Evolutionary conservation across 2,113 vertebrate species (phyloP).

Genomic region (Myotis brandtii): DNA sequence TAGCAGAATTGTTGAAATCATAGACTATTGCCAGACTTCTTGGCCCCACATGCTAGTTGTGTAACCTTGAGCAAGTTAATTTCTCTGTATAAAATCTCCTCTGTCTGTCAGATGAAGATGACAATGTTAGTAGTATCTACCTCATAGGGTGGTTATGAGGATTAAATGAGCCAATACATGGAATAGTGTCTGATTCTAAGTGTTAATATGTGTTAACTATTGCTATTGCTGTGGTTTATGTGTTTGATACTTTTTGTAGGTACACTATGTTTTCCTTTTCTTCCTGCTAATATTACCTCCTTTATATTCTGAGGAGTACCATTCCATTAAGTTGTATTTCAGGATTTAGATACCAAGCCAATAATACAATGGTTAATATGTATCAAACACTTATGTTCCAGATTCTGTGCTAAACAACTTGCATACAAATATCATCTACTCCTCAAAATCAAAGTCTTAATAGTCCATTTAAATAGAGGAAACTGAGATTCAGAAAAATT

Average conservation of each 20-base stretch:
- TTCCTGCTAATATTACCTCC: neutral
- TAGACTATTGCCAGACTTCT: neutral
- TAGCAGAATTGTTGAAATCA: neutral
- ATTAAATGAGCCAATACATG: neutral
- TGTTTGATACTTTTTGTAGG: neutral
- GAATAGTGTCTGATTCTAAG: neutral
- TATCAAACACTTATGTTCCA: neutral
- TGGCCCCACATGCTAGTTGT: neutral
- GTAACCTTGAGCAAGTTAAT: neutral
- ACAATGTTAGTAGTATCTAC: neutral
- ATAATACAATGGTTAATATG: neutral
- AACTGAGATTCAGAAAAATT: neutral
- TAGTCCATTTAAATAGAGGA: neutral
- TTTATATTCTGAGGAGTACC: neutral
- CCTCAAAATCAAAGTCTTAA: constrained; percentile 19
- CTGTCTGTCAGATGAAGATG: neutral
- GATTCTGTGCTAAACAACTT: neutral
- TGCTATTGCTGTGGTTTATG: neutral
- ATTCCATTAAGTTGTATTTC: neutral
- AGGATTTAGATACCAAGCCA: neutral
- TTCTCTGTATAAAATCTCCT: neutral
- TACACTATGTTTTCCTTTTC: neutral
- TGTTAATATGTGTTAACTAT: neutral
- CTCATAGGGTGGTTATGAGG: neutral
- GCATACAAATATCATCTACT: neutral